Conservation (phyloP, 2,113 vertebrate species). For the Peucedramus taeniatus region DNA sequence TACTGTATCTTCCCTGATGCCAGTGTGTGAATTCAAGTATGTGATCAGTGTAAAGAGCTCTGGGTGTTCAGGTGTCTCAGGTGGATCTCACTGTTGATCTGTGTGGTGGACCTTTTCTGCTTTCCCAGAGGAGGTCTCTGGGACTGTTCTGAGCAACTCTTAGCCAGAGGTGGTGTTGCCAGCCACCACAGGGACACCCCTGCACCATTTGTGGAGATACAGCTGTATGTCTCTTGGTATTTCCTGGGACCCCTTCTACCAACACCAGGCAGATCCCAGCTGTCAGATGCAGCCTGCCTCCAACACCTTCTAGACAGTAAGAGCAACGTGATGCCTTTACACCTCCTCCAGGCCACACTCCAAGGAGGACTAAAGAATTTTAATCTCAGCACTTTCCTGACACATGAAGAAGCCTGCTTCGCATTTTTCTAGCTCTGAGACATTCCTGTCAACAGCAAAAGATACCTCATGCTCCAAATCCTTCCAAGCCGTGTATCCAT, state of each 20-base stretch:
- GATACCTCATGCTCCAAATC: not conserved
- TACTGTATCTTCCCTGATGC: not conserved
- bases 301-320: fast-evolving
- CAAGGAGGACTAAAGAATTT: not conserved
- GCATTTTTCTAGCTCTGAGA: not conserved
- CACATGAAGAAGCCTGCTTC: not conserved
- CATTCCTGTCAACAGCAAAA: not conserved
- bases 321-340: not conserved
- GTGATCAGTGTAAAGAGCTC: not conserved
- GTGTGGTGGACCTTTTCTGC: not conserved
- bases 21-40: not conserved
- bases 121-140: not conserved
- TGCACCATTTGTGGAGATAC: not conserved
- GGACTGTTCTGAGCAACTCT: not conserved
- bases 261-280: not conserved
- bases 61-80: not conserved
- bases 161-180: not conserved
- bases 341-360: not conserved
- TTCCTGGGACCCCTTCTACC: not conserved
- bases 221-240: not conserved
- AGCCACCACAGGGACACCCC: not conserved
- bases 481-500: fast-evolving
- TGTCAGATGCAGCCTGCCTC: not conserved
- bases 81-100: not conserved
- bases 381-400: not conserved